Conservation (phyloP, 1,140 invertebrate genomes). For the Saccostrea cuccullata region DNA sequence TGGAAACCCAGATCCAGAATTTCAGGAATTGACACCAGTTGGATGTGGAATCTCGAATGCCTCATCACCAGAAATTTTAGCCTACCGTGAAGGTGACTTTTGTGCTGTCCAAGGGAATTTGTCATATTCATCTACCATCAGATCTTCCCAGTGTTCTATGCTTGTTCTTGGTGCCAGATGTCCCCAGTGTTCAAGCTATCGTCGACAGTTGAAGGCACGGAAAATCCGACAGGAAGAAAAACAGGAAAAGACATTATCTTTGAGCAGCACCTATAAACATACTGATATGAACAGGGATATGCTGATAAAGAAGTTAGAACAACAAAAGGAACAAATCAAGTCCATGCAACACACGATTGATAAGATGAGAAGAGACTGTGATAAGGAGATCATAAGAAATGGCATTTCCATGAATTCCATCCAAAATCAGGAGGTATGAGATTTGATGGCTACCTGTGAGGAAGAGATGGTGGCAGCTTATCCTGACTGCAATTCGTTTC, state of each 20-base stretch:
- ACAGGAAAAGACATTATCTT: neutral
- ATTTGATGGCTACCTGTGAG: neutral
- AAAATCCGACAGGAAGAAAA: constrained; percentile 6
- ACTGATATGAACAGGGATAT: neutral
- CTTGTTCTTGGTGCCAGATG: constrained; percentile 35
- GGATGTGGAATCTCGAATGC: neutral
- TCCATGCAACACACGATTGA: neutral
- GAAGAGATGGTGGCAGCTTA: neutral
- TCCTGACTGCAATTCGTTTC: neutral
- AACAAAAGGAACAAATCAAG: constrained; percentile 28
- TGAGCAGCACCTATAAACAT: neutral
- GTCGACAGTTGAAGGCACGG: neutral
- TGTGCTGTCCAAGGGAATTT: constrained; percentile 4
- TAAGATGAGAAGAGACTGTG: constrained; percentile 27
- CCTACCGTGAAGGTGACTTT: constrained; percentile 40
- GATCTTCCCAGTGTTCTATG: constrained; percentile 21
- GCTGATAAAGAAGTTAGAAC: neutral
- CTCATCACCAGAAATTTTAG: constrained; percentile 1
- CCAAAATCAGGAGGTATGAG: neutral
- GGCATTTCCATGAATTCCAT: neutral
- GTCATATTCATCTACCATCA: constrained; percentile 21
- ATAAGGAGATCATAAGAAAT: neutral
- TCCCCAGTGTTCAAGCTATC: neutral
- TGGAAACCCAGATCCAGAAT: constrained; percentile 30
- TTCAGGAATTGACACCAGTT: constrained; percentile 14